Conservation (phyloP, 2,113 vertebrate genomes). For the Hylia prasina region DNA sequence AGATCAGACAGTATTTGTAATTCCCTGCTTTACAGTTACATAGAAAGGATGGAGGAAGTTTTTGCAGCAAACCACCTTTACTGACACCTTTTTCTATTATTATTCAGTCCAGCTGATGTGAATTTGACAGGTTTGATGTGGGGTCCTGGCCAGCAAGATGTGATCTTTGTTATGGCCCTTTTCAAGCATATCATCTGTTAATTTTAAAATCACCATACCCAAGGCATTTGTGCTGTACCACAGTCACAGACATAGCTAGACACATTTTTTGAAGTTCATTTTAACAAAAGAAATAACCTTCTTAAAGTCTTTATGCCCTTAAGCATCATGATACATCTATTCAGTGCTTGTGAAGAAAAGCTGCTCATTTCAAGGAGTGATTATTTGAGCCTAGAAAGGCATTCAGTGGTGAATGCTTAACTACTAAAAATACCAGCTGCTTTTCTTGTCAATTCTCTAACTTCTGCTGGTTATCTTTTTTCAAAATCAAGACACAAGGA, state of each 20-base stretch:
- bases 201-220: conserved; percentile 1
- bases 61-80: not conserved
- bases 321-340: not conserved
- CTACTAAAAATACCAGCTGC: conserved; percentile 22
- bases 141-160: not conserved
- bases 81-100: not conserved
- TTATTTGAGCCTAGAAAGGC: not conserved
- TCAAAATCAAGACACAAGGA: conserved; percentile 57
- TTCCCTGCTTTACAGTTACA: not conserved
- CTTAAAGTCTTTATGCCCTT: conserved; percentile 43
- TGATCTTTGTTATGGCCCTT: not conserved
- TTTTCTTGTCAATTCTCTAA: conserved; percentile 21
- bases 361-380: conserved; percentile 13
- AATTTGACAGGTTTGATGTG: not conserved
- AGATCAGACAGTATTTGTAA: not conserved
- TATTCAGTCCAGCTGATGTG: not conserved
- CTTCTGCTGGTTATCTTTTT: not conserved
- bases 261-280: conserved; percentile 1
- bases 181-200: conserved; percentile 9
- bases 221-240: conserved; percentile 13
- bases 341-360: conserved; percentile 13
- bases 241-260: not conserved
- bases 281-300: conserved; percentile 30
- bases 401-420: conserved; percentile 1
- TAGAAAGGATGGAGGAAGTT: not conserved